phyloP scores from a whole-genome alignment of 1,140 invertebrate genomes.

The Drosophila suzukii region DNA sequence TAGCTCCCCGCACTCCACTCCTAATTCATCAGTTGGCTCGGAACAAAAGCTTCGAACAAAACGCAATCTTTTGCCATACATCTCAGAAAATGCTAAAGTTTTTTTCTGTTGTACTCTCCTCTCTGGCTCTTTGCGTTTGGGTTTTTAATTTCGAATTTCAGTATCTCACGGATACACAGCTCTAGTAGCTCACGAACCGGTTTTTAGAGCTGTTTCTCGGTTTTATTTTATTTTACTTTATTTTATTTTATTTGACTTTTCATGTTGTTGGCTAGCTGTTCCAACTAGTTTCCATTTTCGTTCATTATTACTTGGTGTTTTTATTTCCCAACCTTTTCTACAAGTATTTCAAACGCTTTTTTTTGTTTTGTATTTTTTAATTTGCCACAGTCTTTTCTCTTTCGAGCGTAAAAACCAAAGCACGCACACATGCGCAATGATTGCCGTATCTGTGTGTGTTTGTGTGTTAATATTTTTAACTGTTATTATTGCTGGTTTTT shows the following conservation, averaged over 20 bases:
- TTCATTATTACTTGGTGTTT: conserved; percentile 74
- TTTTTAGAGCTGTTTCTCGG: conserved; percentile 45
- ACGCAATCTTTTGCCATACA: conserved; percentile 67
- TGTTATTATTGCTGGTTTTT: conserved; percentile 62
- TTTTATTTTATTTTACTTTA: conserved; percentile 29
- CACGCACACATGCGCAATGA: conserved; percentile 78
- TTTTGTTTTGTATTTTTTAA: conserved; percentile 19
- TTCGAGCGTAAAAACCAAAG: conserved; percentile 65
- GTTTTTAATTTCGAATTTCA: conserved; percentile 54
- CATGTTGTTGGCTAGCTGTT: conserved; percentile 47
- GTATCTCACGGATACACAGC: conserved; percentile 55
- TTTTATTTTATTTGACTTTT: conserved; percentile 43
- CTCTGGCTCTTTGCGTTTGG: conserved; percentile 3
- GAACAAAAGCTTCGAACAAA: conserved; percentile 70
- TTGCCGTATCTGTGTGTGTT: conserved; percentile 27
- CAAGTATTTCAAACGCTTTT: conserved; percentile 35
- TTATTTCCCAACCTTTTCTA: conserved; percentile 71
- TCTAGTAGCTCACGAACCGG: conserved; percentile 70
- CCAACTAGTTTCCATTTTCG: conserved; percentile 70
- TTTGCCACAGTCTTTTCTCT: conserved; percentile 52
- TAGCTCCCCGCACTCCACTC: conserved; percentile 17
- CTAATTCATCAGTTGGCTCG: conserved; percentile 49
- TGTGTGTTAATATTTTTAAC: conserved; percentile 74
- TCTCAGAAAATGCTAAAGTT: conserved; percentile 75
- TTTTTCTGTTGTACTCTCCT: neutral